Evolutionary conservation across 2,888 invertebrate genomes (phyloP).

Genomic region (Stenurella melanura): DNA sequence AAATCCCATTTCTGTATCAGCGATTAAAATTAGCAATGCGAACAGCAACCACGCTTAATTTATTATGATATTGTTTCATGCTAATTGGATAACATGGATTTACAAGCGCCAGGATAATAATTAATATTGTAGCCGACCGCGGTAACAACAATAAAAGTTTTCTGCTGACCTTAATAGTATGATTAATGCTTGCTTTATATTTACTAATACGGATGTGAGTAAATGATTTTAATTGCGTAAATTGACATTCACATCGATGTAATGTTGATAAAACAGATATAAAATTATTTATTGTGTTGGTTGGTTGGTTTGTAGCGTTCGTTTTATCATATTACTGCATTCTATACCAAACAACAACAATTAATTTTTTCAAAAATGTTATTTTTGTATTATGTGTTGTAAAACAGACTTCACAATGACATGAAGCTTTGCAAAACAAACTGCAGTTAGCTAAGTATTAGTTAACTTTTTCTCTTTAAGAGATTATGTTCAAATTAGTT

Average conservation of each 20-base stretch:
- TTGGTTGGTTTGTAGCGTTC: no score
- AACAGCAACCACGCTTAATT: slow-evolving; percentile 18
- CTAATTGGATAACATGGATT: slow-evolving; percentile 43
- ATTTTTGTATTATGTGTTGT: no score
- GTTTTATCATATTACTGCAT: no score
- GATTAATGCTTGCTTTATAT: slow-evolving; percentile 39
- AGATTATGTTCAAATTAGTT: no score
- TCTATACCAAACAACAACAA: no score
- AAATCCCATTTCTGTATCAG: not conserved
- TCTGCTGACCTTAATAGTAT: slow-evolving; percentile 40
- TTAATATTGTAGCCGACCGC: slow-evolving; percentile 34
- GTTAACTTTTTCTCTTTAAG: no score
- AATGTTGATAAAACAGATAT: slow-evolving; percentile 31
- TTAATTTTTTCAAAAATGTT: no score
- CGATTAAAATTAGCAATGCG: slow-evolving; percentile 9
- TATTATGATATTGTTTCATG: slow-evolving; percentile 30
- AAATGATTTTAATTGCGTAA: slow-evolving; percentile 38
- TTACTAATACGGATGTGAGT: slow-evolving; percentile 38
- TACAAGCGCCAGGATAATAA: slow-evolving; percentile 35
- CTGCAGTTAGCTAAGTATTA: no score
- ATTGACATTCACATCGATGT: slow-evolving; percentile 43
- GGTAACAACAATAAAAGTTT: slow-evolving; percentile 11
- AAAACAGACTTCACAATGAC: no score
- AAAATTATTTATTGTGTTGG: not conserved
- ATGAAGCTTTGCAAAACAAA: no score